phyloP scores from a whole-genome alignment of 2,888 invertebrate species.

The Caenorhabditis macrosperma region DNA sequence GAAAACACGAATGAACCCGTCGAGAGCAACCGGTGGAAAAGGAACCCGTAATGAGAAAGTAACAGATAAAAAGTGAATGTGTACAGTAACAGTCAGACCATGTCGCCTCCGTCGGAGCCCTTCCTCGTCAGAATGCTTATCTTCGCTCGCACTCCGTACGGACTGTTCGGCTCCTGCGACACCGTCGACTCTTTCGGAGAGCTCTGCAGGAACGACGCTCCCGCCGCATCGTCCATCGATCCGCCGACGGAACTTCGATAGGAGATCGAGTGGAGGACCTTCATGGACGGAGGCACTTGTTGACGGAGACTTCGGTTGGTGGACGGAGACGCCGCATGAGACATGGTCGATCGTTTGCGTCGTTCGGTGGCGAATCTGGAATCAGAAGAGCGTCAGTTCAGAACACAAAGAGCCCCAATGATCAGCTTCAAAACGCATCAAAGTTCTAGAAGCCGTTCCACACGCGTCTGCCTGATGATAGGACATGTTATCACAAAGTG shows the following conservation, averaged over 20 bases:
- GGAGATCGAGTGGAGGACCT: conserved; percentile 77
- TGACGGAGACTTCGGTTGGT: conserved; percentile 72
- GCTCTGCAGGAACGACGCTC: conserved; percentile 56
- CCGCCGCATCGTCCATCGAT: conserved; percentile 71
- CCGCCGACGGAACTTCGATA: conserved; percentile 74
- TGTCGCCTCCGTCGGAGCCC: conserved; percentile 37
- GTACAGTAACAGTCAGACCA: conserved; percentile 33
- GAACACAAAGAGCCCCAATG: neutral
- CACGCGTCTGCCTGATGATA: conserved; percentile 21
- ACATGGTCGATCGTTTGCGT: conserved; percentile 78
- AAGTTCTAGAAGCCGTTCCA: conserved; percentile 41
- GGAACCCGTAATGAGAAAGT: conserved; percentile 17
- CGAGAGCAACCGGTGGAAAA: conserved; percentile 13
- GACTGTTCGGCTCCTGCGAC: conserved; percentile 51
- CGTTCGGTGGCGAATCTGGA: conserved; percentile 78
- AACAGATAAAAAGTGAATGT: conserved; percentile 14
- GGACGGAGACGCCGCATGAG: conserved; percentile 75
- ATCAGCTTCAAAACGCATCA: conserved; percentile 1
- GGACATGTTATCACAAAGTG: conserved; percentile 16
- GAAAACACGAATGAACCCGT: conserved; percentile 26
- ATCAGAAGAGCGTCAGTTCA: neutral
- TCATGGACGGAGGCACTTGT: conserved; percentile 73
- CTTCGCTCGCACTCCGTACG: conserved; percentile 53
- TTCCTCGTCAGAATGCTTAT: conserved; percentile 48
- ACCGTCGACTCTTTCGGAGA: conserved; percentile 59